Evolutionary conservation across 1,140 invertebrate genomes (phyloP).

Genomic region (Drosophila erecta): DNA sequence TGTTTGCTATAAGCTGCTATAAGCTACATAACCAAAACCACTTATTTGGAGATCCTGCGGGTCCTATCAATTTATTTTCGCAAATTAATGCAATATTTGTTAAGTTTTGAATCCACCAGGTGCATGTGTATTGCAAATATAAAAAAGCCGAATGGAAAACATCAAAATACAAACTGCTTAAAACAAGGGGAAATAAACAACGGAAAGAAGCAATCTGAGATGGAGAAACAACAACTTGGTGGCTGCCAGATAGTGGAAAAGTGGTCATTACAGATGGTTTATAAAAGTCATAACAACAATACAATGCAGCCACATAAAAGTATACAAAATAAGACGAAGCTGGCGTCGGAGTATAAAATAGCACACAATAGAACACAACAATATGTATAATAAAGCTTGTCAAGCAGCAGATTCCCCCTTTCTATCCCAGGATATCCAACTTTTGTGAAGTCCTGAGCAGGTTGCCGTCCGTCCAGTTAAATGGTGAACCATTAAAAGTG

Average conservation of each 20-base stretch:
- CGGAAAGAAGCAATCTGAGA: neutral
- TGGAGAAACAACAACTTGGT: neutral
- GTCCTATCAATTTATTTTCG: constrained; percentile 5
- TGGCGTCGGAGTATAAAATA: constrained; percentile 2
- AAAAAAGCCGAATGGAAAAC: neutral
- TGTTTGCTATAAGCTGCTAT: constrained; percentile 12
- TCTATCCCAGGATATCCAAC: neutral
- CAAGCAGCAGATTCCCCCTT: constrained; percentile 5
- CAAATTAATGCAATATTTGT: neutral
- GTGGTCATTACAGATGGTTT: neutral
- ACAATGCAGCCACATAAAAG: constrained; percentile 5
- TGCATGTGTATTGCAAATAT: neutral
- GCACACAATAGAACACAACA: constrained; percentile 47
- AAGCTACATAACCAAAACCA: constrained; percentile 4
- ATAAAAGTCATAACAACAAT: constrained; percentile 1
- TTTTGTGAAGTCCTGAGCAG: neutral
- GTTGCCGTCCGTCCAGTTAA: constrained; percentile 49
- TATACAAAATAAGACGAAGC: constrained; percentile 7
- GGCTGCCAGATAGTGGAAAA: neutral
- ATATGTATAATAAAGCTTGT: constrained; percentile 49
- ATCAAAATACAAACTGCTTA: neutral
- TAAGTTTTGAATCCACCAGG: neutral
- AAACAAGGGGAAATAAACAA: neutral
- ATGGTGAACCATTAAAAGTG: constrained; percentile 78
- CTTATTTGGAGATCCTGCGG: neutral